A percentile compares a stretch with the other conserved stretches of the same genome.
Conservation (phyloP, 2,797 vertebrate genomes). For the Leucoraja ocellata region DNA sequence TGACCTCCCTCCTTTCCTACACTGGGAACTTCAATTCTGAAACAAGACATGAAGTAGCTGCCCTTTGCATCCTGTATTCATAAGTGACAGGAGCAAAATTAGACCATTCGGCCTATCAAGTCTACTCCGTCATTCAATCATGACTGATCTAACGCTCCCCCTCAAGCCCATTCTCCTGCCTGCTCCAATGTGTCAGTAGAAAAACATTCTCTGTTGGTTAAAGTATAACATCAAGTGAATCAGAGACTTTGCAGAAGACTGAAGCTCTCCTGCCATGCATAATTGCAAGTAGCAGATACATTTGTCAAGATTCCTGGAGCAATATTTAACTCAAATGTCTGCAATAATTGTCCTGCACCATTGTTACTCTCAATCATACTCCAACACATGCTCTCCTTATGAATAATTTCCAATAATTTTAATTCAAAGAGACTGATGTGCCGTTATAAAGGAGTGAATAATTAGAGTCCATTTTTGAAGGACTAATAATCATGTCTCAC, state of each 20-base stretch:
- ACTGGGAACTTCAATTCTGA: background rate
- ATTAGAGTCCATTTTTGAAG: background rate
- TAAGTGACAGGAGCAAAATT: too few relatives aligned
- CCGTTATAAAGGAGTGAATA: conserved; percentile 1
- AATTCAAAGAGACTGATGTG: background rate
- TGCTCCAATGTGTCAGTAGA: background rate
- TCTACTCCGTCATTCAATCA: too few relatives aligned
- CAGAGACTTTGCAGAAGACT: background rate
- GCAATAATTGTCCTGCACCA: background rate
- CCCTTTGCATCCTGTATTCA: background rate
- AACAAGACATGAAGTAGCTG: background rate
- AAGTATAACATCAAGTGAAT: background rate
- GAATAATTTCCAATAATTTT: conserved; percentile 18
- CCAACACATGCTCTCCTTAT: background rate
- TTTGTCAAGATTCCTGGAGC: background rate
- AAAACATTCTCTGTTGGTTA: background rate
- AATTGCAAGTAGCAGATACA: background rate
- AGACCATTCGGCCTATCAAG: too few relatives aligned
- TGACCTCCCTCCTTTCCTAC: background rate
- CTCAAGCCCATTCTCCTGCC: too few relatives aligned
- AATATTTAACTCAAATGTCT: background rate
- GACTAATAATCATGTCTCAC: conserved; percentile 1
- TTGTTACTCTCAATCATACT: background rate
- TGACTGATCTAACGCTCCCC: too few relatives aligned
- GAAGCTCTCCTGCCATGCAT: background rate